Conservation (phyloP, 2,888 invertebrate genomes). For the Drosophila rubida region DNA sequence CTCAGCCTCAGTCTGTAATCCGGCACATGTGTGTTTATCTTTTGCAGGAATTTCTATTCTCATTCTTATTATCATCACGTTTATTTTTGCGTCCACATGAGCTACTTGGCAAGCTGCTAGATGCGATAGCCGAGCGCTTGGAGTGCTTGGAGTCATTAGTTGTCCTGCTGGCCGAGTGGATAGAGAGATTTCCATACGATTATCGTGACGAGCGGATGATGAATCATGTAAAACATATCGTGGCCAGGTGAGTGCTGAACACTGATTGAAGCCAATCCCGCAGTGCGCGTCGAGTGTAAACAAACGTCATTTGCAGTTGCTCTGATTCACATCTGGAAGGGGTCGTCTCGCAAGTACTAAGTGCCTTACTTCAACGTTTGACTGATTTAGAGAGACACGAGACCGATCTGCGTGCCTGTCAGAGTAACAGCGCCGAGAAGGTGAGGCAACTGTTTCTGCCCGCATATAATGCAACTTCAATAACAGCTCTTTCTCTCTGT, state of each 20-base stretch:
- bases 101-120: constrained; percentile 83
- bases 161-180: constrained; percentile 84
- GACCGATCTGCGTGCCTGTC: constrained; percentile 84
- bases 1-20: neutral
- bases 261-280: constrained; percentile 64
- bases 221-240: constrained; percentile 85
- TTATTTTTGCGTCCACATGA: constrained; percentile 85
- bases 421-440: constrained; percentile 80
- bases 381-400: constrained; percentile 85
- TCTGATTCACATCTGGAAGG: constrained; percentile 84
- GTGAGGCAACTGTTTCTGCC: constrained; percentile 50
- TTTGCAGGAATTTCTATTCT: constrained; percentile 84
- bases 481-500: neutral
- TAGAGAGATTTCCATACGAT: constrained; percentile 85
- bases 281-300: neutral
- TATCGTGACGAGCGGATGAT: constrained; percentile 85
- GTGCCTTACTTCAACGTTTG: constrained; percentile 85
- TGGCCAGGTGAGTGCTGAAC: constrained; percentile 83
- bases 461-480: neutral
- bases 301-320: constrained; percentile 75
- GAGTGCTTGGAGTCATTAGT: constrained; percentile 83
- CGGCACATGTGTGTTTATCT: constrained; percentile 34
- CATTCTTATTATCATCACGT: constrained; percentile 85
- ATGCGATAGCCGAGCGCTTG: constrained; percentile 84
- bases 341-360: constrained; percentile 85